phyloP scores from a whole-genome alignment of 2,888 invertebrate genomes.

The Halocaridina rubra region DNA sequence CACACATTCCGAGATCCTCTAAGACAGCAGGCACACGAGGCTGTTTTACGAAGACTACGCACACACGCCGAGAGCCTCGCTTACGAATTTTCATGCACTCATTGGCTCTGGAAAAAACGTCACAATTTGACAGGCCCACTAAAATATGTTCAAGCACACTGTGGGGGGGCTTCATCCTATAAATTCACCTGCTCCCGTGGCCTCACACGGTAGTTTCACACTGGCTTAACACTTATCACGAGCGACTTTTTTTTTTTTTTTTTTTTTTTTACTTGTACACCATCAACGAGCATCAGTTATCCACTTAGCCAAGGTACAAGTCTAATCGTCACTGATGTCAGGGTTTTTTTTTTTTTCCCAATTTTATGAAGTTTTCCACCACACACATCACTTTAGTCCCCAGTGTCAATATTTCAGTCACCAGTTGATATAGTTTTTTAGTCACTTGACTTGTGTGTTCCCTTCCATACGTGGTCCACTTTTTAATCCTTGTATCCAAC shows the following conservation, averaged over 20 bases:
- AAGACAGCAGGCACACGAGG: too few species aligned
- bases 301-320: slow-evolving; percentile 11
- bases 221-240: slow-evolving; percentile 7
- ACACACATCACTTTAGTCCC: background rate
- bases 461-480: slow-evolving; percentile 27
- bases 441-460: slow-evolving; percentile 33
- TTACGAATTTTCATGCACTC: too few species aligned
- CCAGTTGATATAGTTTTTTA: background rate
- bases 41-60: too few species aligned
- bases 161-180: background rate
- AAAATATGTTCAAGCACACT: background rate
- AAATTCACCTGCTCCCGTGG: background rate
- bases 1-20: too few species aligned
- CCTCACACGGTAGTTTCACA: background rate
- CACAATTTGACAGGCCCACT: too few species aligned
- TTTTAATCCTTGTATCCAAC: slow-evolving; percentile 7
- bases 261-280: slow-evolving; percentile 26
- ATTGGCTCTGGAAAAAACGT: too few species aligned
- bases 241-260: too few species aligned
- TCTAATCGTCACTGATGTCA: slow-evolving; percentile 20
- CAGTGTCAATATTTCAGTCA: slow-evolving; percentile 12
- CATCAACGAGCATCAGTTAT: background rate
- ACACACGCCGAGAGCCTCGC: too few species aligned
- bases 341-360: background rate
- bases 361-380: background rate